Evolutionary conservation across 92 coral and sea anemone genomes (phyloP).

Genomic region (Virgularia gustaviana): DNA sequence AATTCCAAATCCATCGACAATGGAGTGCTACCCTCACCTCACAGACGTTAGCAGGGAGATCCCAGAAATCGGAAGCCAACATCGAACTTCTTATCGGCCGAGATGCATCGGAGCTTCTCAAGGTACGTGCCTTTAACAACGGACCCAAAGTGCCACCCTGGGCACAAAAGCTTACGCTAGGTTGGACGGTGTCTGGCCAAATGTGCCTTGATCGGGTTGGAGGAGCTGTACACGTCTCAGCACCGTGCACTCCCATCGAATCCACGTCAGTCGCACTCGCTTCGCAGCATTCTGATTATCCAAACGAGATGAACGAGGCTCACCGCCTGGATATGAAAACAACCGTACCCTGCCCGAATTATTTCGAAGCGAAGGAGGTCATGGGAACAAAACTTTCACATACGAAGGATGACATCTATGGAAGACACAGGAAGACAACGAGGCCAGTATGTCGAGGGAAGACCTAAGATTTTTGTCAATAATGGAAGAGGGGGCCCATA

Average conservation of each 20-base stretch:
- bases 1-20: not conserved
- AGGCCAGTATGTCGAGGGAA: conserved; percentile 18
- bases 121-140: conserved; percentile 4
- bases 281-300: too few relatives aligned
- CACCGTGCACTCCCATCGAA: not conserved
- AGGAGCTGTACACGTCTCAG: conserved; percentile 6
- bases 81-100: not conserved
- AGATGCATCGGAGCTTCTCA: not conserved
- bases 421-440: conserved; percentile 20
- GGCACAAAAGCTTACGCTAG: not conserved
- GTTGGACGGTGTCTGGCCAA: conserved; percentile 7
- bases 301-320: too few relatives aligned
- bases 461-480: conserved; percentile 21
- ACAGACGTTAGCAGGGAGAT: not conserved
- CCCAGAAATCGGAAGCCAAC: not conserved
- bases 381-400: not conserved
- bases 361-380: conserved; percentile 17
- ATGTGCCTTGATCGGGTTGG: conserved; percentile 4
- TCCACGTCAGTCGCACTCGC: conserved; percentile 10
- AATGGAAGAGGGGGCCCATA: conserved; percentile 33
- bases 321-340: too few relatives aligned
- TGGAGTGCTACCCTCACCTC: not conserved
- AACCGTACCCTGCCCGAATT: conserved; percentile 30
- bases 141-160: not conserved
- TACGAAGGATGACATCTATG: conserved; percentile 16